Evolutionary conservation across 53 echinoderm and acorn worm species (phyloP).

Genomic region (Stichopus horrens): DNA sequence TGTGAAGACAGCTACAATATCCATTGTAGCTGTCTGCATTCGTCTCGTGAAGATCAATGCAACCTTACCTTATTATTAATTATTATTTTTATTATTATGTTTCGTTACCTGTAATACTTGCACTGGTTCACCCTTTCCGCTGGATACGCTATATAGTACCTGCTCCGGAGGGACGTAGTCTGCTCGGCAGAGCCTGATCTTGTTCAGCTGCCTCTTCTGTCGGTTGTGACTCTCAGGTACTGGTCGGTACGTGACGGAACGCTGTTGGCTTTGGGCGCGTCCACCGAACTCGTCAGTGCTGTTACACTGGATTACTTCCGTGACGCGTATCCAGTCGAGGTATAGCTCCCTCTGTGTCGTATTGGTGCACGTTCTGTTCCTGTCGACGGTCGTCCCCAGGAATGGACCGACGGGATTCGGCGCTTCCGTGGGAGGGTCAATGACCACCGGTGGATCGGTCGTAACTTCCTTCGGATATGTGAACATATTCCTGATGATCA

Average conservation of each 20-base stretch:
- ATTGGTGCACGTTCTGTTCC: conserved; percentile 18
- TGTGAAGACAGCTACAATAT: too few relatives aligned
- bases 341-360: conserved; percentile 13
- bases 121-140: neutral
- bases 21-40: too few relatives aligned
- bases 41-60: too few relatives aligned
- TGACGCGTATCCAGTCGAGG: conserved; percentile 2
- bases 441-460: neutral
- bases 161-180: conserved; percentile 16
- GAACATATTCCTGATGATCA: conserved; percentile 18
- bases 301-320: neutral
- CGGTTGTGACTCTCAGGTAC: neutral
- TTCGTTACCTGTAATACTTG: conserved; percentile 15
- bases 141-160: conserved; percentile 26
- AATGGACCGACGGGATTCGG: neutral
- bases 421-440: neutral
- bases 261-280: neutral
- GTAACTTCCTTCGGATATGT: conserved; percentile 2
- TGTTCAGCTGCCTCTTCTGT: neutral
- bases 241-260: neutral
- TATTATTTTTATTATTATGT: too few relatives aligned
- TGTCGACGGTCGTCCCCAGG: neutral
- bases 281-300: neutral
- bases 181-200: neutral
- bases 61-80: too few relatives aligned